phyloP scores from a whole-genome alignment of 2,113 vertebrate genomes.

The Halcyon senegalensis region DNA sequence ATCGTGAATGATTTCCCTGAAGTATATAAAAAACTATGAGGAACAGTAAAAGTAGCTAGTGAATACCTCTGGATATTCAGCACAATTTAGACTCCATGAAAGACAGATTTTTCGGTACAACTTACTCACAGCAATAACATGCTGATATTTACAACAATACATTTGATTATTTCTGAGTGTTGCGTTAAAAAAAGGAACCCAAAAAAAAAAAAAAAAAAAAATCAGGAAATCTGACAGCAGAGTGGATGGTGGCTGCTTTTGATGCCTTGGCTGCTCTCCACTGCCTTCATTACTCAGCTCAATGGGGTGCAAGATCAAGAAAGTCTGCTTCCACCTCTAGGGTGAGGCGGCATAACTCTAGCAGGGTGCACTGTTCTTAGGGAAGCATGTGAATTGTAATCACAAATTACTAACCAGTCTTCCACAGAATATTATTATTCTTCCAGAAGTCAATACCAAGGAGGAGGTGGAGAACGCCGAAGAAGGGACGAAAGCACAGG shows the following conservation, averaged over 20 bases:
- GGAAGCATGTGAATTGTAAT: not conserved
- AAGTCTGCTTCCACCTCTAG: not conserved
- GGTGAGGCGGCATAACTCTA: not conserved
- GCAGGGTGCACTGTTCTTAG: not conserved
- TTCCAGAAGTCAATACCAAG: not conserved
- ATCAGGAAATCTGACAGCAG: not conserved
- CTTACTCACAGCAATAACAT: not conserved
- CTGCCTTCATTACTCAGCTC: not conserved
- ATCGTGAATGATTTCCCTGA: constrained; percentile 23
- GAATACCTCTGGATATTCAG: constrained; percentile 7
- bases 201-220: not conserved
- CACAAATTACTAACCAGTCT: not conserved
- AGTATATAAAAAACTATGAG: not conserved
- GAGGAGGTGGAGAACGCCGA: not conserved
- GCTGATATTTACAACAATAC: not conserved
- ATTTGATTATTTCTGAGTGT: constrained; percentile 15
- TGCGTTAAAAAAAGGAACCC: not conserved
- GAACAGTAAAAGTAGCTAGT: not conserved
- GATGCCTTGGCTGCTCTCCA: not conserved
- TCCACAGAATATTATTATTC: not conserved
- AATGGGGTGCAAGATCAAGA: not conserved
- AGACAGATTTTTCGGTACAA: constrained; percentile 4
- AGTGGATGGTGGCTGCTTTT: not conserved
- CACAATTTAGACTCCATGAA: not conserved
- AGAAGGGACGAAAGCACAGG: not conserved